Percentiles rank a stretch among this genome's conserved stretches.
Conservation (phyloP, 2,888 invertebrate genomes). For the Lottia gigantea region DNA sequence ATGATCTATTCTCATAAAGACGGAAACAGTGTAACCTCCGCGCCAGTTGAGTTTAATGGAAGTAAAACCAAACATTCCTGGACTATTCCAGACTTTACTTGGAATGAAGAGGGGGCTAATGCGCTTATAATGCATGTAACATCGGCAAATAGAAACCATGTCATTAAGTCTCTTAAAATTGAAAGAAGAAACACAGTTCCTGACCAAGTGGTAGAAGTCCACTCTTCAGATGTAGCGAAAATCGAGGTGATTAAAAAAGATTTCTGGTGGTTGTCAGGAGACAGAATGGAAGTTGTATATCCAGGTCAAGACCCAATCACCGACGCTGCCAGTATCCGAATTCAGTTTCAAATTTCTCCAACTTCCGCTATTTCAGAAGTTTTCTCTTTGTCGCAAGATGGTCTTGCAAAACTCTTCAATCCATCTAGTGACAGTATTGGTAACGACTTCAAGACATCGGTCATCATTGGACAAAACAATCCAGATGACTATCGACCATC, state of each 20-base stretch:
- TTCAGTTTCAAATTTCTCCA: constrained; percentile 40
- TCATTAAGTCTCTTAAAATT: constrained; percentile 34
- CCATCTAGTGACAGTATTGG: constrained; percentile 45
- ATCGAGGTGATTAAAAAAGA: constrained; percentile 45
- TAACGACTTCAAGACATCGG: constrained; percentile 50
- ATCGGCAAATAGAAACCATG: constrained; percentile 14
- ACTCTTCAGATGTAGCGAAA: constrained; percentile 32
- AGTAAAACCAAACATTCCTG: constrained; percentile 22
- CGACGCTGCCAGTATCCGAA: constrained; percentile 40
- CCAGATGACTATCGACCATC: constrained; percentile 44
- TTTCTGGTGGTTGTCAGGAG: constrained; percentile 45
- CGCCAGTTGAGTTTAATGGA: constrained; percentile 18
- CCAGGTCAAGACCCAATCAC: constrained; percentile 17
- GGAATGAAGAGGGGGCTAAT: constrained; percentile 35
- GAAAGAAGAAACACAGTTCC: constrained; percentile 29
- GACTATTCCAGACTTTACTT: constrained; percentile 40
- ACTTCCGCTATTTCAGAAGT: constrained; percentile 44
- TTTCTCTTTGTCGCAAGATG: constrained; percentile 50
- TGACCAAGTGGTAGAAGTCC: constrained; percentile 29
- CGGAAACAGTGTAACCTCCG: constrained; percentile 19
- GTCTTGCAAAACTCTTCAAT: constrained; percentile 44
- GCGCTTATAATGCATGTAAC: constrained; percentile 32
- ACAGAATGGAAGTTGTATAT: constrained; percentile 32
- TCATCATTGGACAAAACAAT: constrained; percentile 49
- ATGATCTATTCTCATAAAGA: constrained; percentile 32